These are phyloP conservation scores for Cinara cedri DNA, from an alignment of 2,888 invertebrate species.

Conservation along the genomic window DNA sequence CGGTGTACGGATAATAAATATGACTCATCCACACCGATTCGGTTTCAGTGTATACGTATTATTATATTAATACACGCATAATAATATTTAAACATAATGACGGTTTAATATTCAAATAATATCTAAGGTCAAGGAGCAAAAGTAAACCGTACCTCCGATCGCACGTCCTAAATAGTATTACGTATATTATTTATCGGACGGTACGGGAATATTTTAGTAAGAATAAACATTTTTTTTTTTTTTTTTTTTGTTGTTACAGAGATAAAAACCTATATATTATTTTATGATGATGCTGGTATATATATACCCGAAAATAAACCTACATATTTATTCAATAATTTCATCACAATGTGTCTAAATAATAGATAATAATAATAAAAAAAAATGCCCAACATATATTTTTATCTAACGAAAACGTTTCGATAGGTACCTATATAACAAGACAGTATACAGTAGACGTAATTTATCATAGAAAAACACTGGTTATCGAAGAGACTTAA, in stretches of 20 bases:
- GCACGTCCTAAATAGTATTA: neutral
- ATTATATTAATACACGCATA: slow-evolving; percentile 5
- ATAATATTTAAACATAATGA: slow-evolving; percentile 7
- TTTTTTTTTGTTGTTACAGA: too few species aligned
- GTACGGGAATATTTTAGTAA: slow-evolving; percentile 5
- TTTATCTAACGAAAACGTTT: neutral
- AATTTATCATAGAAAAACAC: too few species aligned
- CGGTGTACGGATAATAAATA: neutral
- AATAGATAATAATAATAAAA: neutral
- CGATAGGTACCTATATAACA: too few species aligned
- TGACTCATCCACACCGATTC: slow-evolving; percentile 48
- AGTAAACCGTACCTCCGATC: slow-evolving; percentile 20
- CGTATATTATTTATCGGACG: neutral
- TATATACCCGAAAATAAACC: too few species aligned
- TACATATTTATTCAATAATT: too few species aligned
- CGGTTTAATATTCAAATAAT: neutral
- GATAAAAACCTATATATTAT: too few species aligned
- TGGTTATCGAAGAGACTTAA: slow-evolving; percentile 22
- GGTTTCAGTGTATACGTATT: slow-evolving; percentile 15
- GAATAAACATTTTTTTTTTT: too few species aligned
- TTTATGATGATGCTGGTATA: too few species aligned
- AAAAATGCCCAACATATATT: neutral
- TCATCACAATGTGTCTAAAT: neutral
- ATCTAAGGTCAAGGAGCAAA: slow-evolving; percentile 48
- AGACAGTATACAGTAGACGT: neutral